Conservation (phyloP, 2,888 invertebrate species). For the Lasioglossum pauxillum region DNA sequence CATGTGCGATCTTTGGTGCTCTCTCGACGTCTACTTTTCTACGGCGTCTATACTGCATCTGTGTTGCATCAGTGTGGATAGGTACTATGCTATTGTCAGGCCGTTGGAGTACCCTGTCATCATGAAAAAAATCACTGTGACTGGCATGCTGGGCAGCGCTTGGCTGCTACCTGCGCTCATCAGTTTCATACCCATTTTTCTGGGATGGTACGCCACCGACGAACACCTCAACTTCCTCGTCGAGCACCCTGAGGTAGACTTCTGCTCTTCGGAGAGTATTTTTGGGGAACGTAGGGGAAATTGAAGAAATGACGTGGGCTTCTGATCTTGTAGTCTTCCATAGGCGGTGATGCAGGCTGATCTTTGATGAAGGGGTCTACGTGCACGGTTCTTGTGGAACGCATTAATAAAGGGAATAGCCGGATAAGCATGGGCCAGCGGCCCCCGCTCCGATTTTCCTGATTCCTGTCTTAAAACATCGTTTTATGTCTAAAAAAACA, state of each 20-base stretch:
- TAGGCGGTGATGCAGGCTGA: not conserved
- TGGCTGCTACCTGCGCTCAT: slow-evolving; percentile 88
- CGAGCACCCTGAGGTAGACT: slow-evolving; percentile 87
- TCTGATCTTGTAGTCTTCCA: not conserved
- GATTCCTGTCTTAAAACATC: too few relatives aligned
- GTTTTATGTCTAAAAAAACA: too few relatives aligned
- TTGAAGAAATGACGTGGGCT: not conserved
- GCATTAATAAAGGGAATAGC: too few relatives aligned
- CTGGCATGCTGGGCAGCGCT: slow-evolving; percentile 85
- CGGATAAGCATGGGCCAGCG: too few relatives aligned
- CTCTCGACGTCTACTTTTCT: slow-evolving; percentile 96
- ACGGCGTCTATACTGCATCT: slow-evolving; percentile 96
- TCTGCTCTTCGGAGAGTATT: not conserved
- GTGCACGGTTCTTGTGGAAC: too few relatives aligned
- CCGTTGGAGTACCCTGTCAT: slow-evolving; percentile 96
- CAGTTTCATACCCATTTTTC: slow-evolving; percentile 88
- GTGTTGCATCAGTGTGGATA: slow-evolving; percentile 97
- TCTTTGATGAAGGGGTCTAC: not conserved
- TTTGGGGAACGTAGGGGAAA: not conserved
- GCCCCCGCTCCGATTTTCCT: too few relatives aligned
- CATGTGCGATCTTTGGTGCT: slow-evolving; percentile 98
- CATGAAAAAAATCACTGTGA: slow-evolving; percentile 93
- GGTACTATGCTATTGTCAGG: slow-evolving; percentile 95
- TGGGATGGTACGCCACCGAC: slow-evolving; percentile 89
- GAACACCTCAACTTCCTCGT: slow-evolving; percentile 86